Evolutionary conservation across 2,888 invertebrate species (phyloP).

Genomic region (Pristionchus maxplancki): DNA sequence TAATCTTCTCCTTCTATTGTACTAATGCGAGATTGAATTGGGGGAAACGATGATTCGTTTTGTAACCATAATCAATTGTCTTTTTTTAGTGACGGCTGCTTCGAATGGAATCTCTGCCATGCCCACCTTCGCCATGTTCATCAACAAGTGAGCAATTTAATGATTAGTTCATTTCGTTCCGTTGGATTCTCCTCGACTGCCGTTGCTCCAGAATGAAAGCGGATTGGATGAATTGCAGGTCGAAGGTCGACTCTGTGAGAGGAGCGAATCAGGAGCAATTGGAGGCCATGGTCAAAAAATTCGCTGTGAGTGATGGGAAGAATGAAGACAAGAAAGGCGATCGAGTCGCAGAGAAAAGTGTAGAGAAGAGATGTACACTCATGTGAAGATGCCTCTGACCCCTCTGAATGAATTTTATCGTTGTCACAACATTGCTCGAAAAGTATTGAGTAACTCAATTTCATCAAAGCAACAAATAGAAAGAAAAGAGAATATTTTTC

Average conservation of each 20-base stretch:
- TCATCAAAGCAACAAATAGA: no score
- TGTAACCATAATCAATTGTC: background rate
- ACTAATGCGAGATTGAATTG: background rate
- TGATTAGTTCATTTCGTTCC: constrained; percentile 47
- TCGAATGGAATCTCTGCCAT: constrained; percentile 93
- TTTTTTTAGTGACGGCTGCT: constrained; percentile 82
- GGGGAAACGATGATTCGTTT: background rate
- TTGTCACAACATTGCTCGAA: background rate
- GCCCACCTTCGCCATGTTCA: constrained; percentile 97
- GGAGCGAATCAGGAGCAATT: constrained; percentile 90
- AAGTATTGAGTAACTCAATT: background rate
- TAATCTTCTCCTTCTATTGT: background rate
- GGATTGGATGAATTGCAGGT: constrained; percentile 81
- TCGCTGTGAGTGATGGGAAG: constrained; percentile 56
- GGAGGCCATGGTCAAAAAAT: constrained; percentile 90
- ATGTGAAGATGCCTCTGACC: background rate
- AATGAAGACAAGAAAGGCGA: background rate
- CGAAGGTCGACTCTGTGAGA: constrained; percentile 89
- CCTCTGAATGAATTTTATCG: background rate
- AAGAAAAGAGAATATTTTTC: no score
- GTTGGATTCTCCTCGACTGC: background rate
- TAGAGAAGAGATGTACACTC: background rate
- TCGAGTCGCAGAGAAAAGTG: background rate
- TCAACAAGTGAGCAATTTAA: constrained; percentile 81
- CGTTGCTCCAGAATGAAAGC: background rate